Evolutionary conservation across 2,797 vertebrate species (phyloP), one percentile per base, ranked within the genome.

Genomic region (Pogonophryne albipinna): DNA sequence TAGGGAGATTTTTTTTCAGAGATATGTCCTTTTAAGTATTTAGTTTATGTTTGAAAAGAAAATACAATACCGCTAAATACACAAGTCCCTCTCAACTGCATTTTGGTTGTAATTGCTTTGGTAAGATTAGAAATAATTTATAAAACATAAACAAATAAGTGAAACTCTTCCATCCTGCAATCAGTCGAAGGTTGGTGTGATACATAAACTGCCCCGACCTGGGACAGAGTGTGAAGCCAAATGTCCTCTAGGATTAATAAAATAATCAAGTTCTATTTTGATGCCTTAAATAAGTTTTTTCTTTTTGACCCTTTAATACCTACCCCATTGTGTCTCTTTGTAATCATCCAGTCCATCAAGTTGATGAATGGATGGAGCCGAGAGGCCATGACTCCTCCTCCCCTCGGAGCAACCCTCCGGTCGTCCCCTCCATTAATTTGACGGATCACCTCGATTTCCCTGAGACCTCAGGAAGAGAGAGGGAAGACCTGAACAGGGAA

Each of bases 361-460:
- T 81, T 90, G 62, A 87, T 57, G 9, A 70, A 83, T 82, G 76
- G 70, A 87, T 85, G 73, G 91, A 91, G 76, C 88, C 82, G 71
- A 89, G 63, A 71, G 71, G 61, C 0, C 45, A 73, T 63, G 87
- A 91, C 76, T 68, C 81, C 52, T 77, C 65, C 53, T 23, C 13
- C 67, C 50, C 74, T 57, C 71, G 59, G 62, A 84, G 52, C 10
- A 70, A 79, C 76, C 91, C 85, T 84, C 84, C 92, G 88, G 90
- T 89, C 89, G 80, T 20, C 58, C 77, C 78, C 44, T 85, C 87
- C 90, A 85, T 93, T 87, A 76, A 85, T 20, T 87, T 89, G 49
- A 84, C 86, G 11, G 90, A 93, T 87, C 71, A 79, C 82, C 83
- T 91, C 19, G 55, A 42, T 79, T 86, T 83, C 68, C 50, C 78